These are phyloP conservation scores for Sula dactylatra DNA, from an alignment of 2,113 vertebrate genomes.

Conservation along the genomic window DNA sequence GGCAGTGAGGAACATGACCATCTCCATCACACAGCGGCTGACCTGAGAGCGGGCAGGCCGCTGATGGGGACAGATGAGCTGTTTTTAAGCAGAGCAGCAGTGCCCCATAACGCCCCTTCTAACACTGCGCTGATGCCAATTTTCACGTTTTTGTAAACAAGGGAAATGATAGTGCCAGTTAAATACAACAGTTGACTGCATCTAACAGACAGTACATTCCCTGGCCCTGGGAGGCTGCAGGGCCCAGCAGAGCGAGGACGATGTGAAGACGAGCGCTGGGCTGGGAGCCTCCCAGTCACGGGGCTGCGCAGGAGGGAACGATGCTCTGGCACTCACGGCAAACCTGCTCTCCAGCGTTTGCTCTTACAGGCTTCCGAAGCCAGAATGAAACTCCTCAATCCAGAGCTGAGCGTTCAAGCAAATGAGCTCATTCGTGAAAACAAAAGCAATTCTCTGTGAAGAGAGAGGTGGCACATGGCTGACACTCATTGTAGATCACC, in stretches of 20 bases:
- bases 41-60: background rate
- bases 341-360: background rate
- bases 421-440: background rate
- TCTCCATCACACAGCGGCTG: background rate
- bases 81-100: too few species aligned
- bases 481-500: background rate
- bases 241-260: background rate
- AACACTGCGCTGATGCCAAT: background rate
- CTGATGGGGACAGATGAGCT: background rate
- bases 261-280: background rate
- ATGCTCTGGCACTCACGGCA: background rate
- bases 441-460: background rate
- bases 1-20: accelerated
- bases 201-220: background rate
- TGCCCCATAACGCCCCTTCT: background rate
- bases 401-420: background rate
- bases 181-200: background rate
- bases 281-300: background rate
- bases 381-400: background rate
- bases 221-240: background rate
- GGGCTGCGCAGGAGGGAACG: background rate
- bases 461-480: background rate
- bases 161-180: background rate
- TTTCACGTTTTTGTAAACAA: background rate
- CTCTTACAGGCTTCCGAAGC: background rate